phyloP scores from a whole-genome alignment of 2,888 invertebrate species.

The Apotomis turbidana region DNA sequence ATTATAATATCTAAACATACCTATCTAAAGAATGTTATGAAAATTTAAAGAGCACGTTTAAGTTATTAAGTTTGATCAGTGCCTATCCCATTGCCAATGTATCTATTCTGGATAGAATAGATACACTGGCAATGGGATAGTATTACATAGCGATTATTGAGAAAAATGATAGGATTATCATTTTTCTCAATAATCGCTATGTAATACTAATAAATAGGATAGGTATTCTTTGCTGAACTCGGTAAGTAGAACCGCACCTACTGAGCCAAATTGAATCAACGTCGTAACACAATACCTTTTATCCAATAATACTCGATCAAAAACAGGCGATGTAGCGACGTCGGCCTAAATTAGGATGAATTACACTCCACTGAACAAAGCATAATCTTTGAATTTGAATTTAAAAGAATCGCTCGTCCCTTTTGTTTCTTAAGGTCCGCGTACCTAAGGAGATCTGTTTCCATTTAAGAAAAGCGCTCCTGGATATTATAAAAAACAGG shows the following conservation, averaged over 20 bases:
- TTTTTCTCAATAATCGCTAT: background rate
- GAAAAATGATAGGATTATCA: too few species aligned
- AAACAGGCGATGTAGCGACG: constrained; percentile 26
- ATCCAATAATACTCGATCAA: constrained; percentile 40
- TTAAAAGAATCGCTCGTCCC: background rate
- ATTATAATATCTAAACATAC: too few species aligned
- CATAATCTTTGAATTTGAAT: constrained; percentile 6
- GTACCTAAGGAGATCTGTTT: background rate
- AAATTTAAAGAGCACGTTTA: too few species aligned
- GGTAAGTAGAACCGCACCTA: background rate
- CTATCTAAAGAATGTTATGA: too few species aligned
- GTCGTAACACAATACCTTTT: constrained; percentile 30
- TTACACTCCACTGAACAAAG: constrained; percentile 30
- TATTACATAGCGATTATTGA: too few species aligned
- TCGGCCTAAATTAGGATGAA: constrained; percentile 27
- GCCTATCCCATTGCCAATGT: background rate
- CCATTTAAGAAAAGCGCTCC: background rate
- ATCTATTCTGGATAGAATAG: too few species aligned
- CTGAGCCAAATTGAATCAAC: constrained; percentile 23
- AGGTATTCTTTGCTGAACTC: background rate
- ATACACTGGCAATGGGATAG: too few species aligned
- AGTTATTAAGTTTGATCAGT: too few species aligned
- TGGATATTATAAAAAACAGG: background rate
- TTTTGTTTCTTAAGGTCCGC: background rate
- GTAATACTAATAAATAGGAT: background rate